Evolutionary conservation across 2,888 invertebrate species (phyloP).

Genomic region (Sinelater perroti): DNA sequence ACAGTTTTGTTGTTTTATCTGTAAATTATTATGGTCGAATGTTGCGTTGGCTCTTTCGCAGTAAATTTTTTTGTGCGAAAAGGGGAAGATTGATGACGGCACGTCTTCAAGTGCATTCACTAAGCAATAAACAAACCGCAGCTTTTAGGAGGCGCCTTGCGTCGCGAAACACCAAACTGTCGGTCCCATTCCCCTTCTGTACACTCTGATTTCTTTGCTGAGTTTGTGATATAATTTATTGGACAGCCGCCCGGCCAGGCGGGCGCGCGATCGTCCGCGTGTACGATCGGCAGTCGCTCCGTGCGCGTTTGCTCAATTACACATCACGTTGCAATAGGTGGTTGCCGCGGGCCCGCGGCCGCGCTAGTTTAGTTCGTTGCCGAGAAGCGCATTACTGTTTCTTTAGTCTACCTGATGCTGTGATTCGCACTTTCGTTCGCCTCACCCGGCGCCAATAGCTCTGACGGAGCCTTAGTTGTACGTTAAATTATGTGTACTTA

Average conservation of each 20-base stretch:
- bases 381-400: constrained; percentile 1
- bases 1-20: no score
- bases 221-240: constrained; percentile 39
- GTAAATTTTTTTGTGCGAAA: no score
- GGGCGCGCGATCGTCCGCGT: no score
- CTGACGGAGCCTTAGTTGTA: constrained; percentile 45
- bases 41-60: no score
- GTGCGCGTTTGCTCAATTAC: constrained; percentile 33
- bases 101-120: neutral
- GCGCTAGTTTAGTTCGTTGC: neutral
- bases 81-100: no score
- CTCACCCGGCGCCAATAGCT: constrained; percentile 32
- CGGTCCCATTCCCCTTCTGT: no score
- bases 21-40: no score
- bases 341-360: neutral
- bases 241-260: no score
- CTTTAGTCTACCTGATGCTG: constrained; percentile 12
- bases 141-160: no score
- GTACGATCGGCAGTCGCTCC: no score
- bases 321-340: constrained; percentile 27
- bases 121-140: no score
- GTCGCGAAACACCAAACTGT: no score
- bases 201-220: constrained; percentile 24
- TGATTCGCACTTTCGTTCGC: constrained; percentile 23
- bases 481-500: constrained; percentile 48